A percentile compares a stretch with the other conserved stretches of the same genome.
Evolutionary conservation across 2,797 vertebrate species (phyloP).

Genomic region (Melanotaenia boesemani): DNA sequence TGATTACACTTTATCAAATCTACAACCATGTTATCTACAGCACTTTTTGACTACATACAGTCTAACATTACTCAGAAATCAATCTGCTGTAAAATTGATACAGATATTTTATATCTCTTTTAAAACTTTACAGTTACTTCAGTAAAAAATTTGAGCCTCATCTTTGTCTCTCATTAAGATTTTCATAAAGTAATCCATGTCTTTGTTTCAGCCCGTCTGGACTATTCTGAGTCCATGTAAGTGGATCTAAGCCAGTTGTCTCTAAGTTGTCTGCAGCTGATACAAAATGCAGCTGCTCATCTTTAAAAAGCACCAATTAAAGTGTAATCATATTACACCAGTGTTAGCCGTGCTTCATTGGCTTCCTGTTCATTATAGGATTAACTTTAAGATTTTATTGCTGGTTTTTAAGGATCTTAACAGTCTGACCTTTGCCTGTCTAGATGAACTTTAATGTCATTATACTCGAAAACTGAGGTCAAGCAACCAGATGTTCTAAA

Average conservation of each 20-base stretch:
- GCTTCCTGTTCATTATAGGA: conserved; percentile 1
- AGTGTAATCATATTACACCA: background rate
- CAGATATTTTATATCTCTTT: too few species aligned
- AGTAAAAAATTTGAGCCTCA: too few species aligned
- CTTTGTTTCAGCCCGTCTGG: background rate
- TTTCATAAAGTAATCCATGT: background rate
- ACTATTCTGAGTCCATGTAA: background rate
- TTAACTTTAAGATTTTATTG: background rate
- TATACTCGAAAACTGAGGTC: too few species aligned
- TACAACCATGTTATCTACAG: too few species aligned
- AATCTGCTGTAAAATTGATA: too few species aligned
- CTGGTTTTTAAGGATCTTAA: background rate
- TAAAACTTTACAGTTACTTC: too few species aligned
- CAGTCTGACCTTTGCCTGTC: background rate
- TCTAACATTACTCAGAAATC: too few species aligned
- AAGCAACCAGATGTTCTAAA: too few species aligned
- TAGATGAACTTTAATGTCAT: too few species aligned
- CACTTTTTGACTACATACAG: too few species aligned
- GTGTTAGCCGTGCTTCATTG: background rate
- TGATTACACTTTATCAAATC: too few species aligned
- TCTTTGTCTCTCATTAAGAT: background rate
- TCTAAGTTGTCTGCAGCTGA: background rate
- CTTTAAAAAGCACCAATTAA: background rate
- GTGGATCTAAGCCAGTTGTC: background rate
- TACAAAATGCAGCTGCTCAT: background rate